A percentile compares a stretch with the other conserved stretches of the same genome.
These are phyloP conservation scores for Nansenia antarctica DNA, from an alignment of 2,113 vertebrate species.

Conservation along the genomic window DNA sequence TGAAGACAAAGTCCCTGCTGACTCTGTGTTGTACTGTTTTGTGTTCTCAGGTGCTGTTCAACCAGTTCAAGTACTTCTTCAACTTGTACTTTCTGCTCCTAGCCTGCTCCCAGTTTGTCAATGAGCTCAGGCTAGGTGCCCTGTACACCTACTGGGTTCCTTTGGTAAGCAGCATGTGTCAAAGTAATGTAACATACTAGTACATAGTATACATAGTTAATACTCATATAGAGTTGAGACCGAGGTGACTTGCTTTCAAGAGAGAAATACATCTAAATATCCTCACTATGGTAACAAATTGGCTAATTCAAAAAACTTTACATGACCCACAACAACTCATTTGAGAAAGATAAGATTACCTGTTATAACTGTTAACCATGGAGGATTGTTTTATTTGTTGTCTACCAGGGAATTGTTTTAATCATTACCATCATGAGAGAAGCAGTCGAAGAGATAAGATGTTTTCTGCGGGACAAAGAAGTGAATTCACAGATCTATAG, in stretches of 20 bases:
- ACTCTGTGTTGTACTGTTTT: constrained; percentile 19
- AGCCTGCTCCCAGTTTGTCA: constrained; percentile 96
- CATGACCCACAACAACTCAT: background rate
- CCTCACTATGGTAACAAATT: too few species aligned
- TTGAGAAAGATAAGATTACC: background rate
- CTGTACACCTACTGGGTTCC: constrained; percentile 99
- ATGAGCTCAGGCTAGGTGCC: constrained; percentile 89
- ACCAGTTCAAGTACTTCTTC: constrained; percentile 99
- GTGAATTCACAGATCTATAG: constrained; percentile 99
- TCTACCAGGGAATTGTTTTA: constrained; percentile 88
- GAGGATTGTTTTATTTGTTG: constrained; percentile 11
- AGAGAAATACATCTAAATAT: too few species aligned
- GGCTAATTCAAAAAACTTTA: too few species aligned
- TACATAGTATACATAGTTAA: too few species aligned
- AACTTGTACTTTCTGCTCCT: constrained; percentile 96
- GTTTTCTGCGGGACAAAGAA: constrained; percentile 93
- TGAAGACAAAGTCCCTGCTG: background rate
- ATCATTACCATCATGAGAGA: constrained; percentile 90
- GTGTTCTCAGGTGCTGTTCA: constrained; percentile 86
- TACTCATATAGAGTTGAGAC: too few species aligned
- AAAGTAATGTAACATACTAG: background rate
- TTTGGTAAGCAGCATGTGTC: constrained; percentile 80
- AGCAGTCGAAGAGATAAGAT: constrained; percentile 93
- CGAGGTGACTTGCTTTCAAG: too few species aligned
- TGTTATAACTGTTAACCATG: too few species aligned